Conservation (phyloP, 2,797 vertebrate species). For the Eulemur mongoz region DNA sequence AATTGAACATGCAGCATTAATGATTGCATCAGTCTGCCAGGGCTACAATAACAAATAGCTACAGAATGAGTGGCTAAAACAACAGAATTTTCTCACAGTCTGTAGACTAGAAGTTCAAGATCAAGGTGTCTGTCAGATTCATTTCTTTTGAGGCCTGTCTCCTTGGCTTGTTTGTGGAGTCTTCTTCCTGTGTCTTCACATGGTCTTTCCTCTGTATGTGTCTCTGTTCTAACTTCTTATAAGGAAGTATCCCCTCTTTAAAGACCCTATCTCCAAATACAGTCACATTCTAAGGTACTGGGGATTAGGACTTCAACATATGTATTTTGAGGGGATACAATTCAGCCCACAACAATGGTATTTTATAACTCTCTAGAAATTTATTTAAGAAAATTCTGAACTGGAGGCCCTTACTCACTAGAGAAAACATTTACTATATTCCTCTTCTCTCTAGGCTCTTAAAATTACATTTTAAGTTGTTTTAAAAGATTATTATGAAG, state of each 20-base stretch:
- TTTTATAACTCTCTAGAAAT: not conserved
- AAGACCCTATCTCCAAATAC: not conserved
- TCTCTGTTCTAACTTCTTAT: not conserved
- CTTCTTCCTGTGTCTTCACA: not conserved
- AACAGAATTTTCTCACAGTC: not conserved
- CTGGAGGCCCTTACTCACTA: not conserved
- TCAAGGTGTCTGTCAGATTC: not conserved
- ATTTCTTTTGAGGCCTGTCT: not conserved
- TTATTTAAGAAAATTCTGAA: not conserved
- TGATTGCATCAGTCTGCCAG: not conserved
- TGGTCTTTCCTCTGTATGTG: not conserved
- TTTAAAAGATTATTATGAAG: not conserved
- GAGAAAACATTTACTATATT: not conserved
- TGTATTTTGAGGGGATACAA: not conserved
- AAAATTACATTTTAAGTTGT: not conserved
- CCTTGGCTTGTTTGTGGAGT: not conserved
- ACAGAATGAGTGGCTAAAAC: not conserved
- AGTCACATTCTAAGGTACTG: not conserved
- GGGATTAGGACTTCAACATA: not conserved
- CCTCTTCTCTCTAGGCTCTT: not conserved
- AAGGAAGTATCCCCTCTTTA: not conserved
- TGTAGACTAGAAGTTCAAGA: not conserved
- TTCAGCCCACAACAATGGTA: not conserved
- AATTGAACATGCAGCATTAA: not conserved
- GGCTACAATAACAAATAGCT: not conserved